These are phyloP conservation scores for Umimayanthus kanabou DNA, from an alignment of 92 coral and sea anemone genomes.

Conservation along the genomic window DNA sequence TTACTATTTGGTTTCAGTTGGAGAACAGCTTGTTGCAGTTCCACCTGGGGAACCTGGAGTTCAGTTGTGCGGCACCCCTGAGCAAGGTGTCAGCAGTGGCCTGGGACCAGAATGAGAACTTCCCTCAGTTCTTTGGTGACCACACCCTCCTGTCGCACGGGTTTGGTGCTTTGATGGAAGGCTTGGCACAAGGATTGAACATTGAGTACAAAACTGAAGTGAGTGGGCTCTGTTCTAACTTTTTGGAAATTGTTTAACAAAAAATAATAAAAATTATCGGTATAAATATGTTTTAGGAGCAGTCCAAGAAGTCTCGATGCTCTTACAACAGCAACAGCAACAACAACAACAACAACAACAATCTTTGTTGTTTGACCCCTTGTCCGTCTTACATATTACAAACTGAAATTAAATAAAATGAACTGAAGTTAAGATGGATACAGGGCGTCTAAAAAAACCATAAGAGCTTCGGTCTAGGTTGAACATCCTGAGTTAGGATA, in stretches of 20 bases:
- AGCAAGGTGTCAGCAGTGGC: conserved; percentile 81
- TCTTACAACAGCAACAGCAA: no score
- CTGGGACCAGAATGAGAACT: conserved; percentile 96
- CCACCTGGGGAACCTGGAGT: conserved; percentile 96
- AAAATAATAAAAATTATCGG: no score
- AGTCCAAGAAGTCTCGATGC: no score
- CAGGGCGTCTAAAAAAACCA: no score
- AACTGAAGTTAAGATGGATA: no score
- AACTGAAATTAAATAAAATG: no score
- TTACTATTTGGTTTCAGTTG: conserved; percentile 52
- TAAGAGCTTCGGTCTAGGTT: no score
- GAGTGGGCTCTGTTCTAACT: background rate
- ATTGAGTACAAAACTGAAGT: conserved; percentile 68
- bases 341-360: no score
- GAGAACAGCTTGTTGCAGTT: conserved; percentile 85
- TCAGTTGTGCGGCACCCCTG: conserved; percentile 89
- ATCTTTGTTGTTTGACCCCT: no score
- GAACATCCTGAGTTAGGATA: no score
- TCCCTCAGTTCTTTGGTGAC: conserved; percentile 93
- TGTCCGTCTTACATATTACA: no score
- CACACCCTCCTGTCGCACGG: conserved; percentile 91
- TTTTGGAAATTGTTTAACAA: background rate
- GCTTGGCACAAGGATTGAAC: conserved; percentile 76
- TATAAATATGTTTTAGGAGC: no score
- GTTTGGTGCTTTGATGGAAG: conserved; percentile 66